Conservation (phyloP, 2,888 invertebrate species). For the Rhagonycha fulva region DNA sequence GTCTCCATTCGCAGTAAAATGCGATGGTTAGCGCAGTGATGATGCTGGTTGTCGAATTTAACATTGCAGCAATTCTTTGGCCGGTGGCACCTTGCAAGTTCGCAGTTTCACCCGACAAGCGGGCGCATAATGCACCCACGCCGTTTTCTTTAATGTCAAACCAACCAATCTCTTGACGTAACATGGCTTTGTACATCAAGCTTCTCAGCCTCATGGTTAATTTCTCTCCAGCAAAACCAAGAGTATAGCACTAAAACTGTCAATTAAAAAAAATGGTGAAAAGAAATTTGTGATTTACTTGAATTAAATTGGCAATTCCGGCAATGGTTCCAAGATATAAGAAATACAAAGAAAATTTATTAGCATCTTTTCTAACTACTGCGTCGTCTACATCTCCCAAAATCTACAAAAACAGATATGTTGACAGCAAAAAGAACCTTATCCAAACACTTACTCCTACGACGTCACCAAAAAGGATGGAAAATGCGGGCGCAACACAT, state of each 20-base stretch:
- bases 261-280: background rate
- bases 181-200: conserved; percentile 66
- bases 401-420: conserved; percentile 47
- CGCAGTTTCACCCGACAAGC: no score
- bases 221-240: conserved; percentile 49
- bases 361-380: conserved; percentile 61
- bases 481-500: conserved; percentile 72
- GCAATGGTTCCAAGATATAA: conserved; percentile 67
- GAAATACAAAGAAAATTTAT: conserved; percentile 67
- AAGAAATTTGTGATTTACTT: conserved; percentile 52
- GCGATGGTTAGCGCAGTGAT: no score
- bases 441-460: conserved; percentile 59
- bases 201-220: conserved; percentile 71
- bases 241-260: no score
- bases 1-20: no score
- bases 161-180: conserved; percentile 64
- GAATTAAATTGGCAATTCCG: conserved; percentile 67
- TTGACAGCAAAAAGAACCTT: background rate
- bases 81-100: no score
- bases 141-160: no score
- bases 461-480: conserved; percentile 73
- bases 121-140: no score
- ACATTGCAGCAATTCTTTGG: conserved; percentile 52
- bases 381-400: conserved; percentile 57
- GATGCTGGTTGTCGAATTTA: no score